These are phyloP conservation scores for Leucoma salicis DNA, from an alignment of 2,888 invertebrate species.

Conservation along the genomic window DNA sequence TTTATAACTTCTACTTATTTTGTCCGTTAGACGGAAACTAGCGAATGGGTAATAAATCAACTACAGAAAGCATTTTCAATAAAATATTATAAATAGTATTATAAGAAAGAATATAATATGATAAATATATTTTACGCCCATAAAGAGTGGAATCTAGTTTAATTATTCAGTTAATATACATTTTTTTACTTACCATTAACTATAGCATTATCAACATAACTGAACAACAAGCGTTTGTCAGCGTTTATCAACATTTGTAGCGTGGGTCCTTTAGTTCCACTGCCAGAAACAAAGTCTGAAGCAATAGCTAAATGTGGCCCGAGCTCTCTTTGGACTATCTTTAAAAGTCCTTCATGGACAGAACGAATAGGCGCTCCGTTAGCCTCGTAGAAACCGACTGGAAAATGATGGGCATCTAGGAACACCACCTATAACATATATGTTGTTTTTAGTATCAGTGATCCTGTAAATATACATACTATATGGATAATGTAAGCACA, in stretches of 20 bases:
- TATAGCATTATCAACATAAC: constrained; percentile 77
- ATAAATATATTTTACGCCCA: too few relatives aligned
- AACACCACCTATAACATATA: constrained; percentile 86
- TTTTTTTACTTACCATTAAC: constrained; percentile 56
- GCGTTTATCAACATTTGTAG: constrained; percentile 70
- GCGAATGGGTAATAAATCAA: too few relatives aligned
- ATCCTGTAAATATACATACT: too few relatives aligned
- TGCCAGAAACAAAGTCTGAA: constrained; percentile 59
- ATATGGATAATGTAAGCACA: too few relatives aligned
- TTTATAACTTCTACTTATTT: too few relatives aligned
- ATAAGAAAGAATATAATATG: too few relatives aligned
- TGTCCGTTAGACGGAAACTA: too few relatives aligned
- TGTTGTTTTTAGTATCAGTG: too few relatives aligned
- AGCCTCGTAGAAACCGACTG: constrained; percentile 82
- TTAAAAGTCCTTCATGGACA: constrained; percentile 80
- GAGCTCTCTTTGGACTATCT: constrained; percentile 79
- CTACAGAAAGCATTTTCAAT: too few relatives aligned
- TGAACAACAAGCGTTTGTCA: constrained; percentile 76
- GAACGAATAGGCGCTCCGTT: constrained; percentile 66
- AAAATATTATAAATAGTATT: too few relatives aligned
- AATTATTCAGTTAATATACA: too few relatives aligned
- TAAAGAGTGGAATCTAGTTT: too few relatives aligned
- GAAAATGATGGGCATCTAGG: constrained; percentile 92
- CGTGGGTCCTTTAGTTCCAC: constrained; percentile 68
- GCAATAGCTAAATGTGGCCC: constrained; percentile 78